These are phyloP conservation scores for Drosophila rhopaloa DNA, from an alignment of 1,140 invertebrate genomes.

Conservation along the genomic window DNA sequence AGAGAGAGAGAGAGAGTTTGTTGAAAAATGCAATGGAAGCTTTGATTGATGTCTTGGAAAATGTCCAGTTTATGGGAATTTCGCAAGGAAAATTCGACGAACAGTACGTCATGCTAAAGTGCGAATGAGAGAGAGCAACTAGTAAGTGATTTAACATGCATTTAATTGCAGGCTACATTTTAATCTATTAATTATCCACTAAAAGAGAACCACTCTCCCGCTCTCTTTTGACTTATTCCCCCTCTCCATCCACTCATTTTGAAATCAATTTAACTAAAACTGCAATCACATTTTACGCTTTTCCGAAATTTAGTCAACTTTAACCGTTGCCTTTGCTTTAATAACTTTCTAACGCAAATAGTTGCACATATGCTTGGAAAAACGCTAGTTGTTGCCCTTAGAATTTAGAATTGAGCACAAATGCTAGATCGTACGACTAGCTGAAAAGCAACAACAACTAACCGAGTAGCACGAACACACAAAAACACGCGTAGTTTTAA, in stretches of 20 bases:
- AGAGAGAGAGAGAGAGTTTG: constrained; percentile 10
- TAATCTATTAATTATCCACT: constrained; percentile 61
- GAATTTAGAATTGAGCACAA: constrained; percentile 60
- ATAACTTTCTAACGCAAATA: constrained; percentile 44
- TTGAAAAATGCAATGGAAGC: constrained; percentile 33
- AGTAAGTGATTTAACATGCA: constrained; percentile 34
- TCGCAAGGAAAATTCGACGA: constrained; percentile 25
- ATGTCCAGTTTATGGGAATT: constrained; percentile 24
- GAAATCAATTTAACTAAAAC: constrained; percentile 46
- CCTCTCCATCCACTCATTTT: constrained; percentile 1
- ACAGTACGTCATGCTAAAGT: constrained; percentile 32
- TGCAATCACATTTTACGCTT: constrained; percentile 30
- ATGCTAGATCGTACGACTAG: constrained; percentile 72
- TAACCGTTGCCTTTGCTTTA: constrained; percentile 16
- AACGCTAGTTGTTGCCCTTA: constrained; percentile 34
- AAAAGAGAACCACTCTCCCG: constrained; percentile 11
- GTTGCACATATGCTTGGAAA: constrained; percentile 67
- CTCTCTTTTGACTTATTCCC: constrained; percentile 1
- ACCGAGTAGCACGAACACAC: constrained; percentile 30
- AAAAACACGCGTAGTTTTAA: constrained; percentile 13
- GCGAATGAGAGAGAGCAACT: neutral
- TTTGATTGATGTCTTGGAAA: constrained; percentile 50
- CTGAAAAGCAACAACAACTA: constrained; percentile 44
- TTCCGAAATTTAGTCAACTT: constrained; percentile 8
- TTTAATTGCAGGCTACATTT: constrained; percentile 47